Evolutionary conservation across 2,797 vertebrate genomes (phyloP), one percentile per base, ranked within the genome.

Genomic region (Enteromius fasciolatus): DNA sequence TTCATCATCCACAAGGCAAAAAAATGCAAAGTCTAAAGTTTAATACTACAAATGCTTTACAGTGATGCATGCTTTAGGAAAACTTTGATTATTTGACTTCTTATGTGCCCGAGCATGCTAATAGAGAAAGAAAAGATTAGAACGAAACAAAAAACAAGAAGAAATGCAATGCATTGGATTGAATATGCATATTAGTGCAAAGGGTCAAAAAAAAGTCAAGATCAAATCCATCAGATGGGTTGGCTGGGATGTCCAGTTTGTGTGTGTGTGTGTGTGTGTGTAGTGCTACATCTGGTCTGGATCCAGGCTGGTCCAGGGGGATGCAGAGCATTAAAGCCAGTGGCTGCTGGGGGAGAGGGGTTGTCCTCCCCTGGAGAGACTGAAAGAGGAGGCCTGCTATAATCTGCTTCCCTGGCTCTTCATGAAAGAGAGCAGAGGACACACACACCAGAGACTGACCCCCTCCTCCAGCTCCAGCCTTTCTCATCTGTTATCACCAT

Each of bases 321-420:
- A 87, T 67, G 76, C 57, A 66, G 78, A 80, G 84, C 85, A 85
- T 89, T 50, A 83, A 84, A 46, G 81, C 82, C 82, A 80, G 78
- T 75, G 83, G 77, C 81, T 83, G 78, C 73, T 77, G 75, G 86
- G 87, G 87, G 89, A 84, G 75, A 72, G 86, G 84, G 83, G 87
- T 90, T 86, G 81, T 86, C 85, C 81, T 84, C 76, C 85, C 84
- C 87, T 83, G 78, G 87, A 88, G 84, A 84, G 80, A 82, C 46
- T 81, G 86, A 78, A 84, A 87, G 84, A 88, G 84, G 87, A 88
- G 86, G 90, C 87, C 89, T 86, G 91, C 91, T 92, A 90, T 95
- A 94, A 95, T 95, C 94, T 95, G 89, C 89, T 93, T 95, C 94
- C 90, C 93, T 95, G 94, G 94, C 94, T 91, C 92, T 89, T 88